A percentile compares a stretch with the other conserved stretches of the same genome.
phyloP scores from a whole-genome alignment of 92 coral and sea anemone species.

The Micromussa lordhowensis region DNA sequence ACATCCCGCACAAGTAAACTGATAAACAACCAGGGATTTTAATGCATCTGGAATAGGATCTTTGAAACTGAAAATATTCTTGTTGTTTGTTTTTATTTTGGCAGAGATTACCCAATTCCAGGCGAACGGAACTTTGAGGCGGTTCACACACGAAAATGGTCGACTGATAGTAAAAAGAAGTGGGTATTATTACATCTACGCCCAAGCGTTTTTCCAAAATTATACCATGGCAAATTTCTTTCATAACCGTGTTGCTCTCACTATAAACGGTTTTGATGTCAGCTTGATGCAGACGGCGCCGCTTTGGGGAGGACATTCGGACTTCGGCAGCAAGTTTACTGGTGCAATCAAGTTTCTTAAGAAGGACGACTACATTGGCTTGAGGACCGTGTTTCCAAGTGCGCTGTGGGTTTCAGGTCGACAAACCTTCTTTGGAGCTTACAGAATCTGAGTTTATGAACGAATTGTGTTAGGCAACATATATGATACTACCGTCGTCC shows the following conservation, averaged over 20 bases:
- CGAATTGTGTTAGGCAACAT: too few relatives aligned
- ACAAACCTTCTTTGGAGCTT: conserved; percentile 26
- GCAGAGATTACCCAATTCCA: not conserved
- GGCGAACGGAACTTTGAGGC: not conserved
- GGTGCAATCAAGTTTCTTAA: not conserved
- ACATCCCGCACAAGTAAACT: too few relatives aligned
- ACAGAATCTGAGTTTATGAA: not conserved
- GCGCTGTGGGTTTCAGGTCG: not conserved
- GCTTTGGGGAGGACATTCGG: not conserved
- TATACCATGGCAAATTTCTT: too few relatives aligned
- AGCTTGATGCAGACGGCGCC: conserved; percentile 7
- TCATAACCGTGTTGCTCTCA: conserved; percentile 13
- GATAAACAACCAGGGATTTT: too few relatives aligned
- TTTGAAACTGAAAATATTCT: too few relatives aligned
- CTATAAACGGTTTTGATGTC: not conserved
- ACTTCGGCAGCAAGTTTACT: not conserved
- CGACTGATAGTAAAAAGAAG: not conserved
- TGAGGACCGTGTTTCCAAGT: not conserved
- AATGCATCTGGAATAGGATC: too few relatives aligned
- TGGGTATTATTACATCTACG: conserved; percentile 1
- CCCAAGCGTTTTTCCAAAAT: conserved; percentile 1
- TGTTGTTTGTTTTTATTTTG: not conserved
- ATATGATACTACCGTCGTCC: too few relatives aligned
- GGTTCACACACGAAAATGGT: not conserved
- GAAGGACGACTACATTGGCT: conserved; percentile 1